These are phyloP conservation scores for Thalassophryne amazonica DNA, from an alignment of 2,797 vertebrate species.

Conservation along the genomic window DNA sequence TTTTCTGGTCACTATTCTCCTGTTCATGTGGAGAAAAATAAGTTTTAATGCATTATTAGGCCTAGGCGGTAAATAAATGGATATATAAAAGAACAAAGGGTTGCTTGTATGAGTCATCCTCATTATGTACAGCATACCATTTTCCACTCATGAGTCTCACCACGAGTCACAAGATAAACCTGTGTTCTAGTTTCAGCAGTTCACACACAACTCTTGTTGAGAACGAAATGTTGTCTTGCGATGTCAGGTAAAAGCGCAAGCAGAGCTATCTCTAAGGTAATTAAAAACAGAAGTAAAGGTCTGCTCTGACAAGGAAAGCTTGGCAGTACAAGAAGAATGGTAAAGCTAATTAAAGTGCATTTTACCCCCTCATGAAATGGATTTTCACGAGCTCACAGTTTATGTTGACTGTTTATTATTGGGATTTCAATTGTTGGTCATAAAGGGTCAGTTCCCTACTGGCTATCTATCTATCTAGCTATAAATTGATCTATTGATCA, in stretches of 20 bases:
- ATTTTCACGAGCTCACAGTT: constrained; percentile 48
- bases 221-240: constrained; percentile 58
- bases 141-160: constrained; percentile 31
- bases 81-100: constrained; percentile 3
- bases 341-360: constrained; percentile 74
- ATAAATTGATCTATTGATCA: not conserved
- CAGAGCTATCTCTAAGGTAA: constrained; percentile 69
- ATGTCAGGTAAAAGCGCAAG: constrained; percentile 62
- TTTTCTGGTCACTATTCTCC: not conserved
- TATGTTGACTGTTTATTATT: constrained; percentile 28
- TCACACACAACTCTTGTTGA: constrained; percentile 45
- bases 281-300: constrained; percentile 73
- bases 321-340: constrained; percentile 65
- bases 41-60: not conserved
- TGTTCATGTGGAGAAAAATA: not conserved
- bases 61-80: constrained; percentile 3
- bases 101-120: constrained; percentile 24
- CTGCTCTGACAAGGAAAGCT: constrained; percentile 62
- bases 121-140: constrained; percentile 11
- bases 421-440: constrained; percentile 5
- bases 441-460: constrained; percentile 18
- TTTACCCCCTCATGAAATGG: constrained; percentile 69
- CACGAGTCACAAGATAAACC: constrained; percentile 58
- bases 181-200: constrained; percentile 43
- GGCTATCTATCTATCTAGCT: not conserved